Conservation (phyloP, 2,113 vertebrate genomes). For the Dipodomys ordii region DNA sequence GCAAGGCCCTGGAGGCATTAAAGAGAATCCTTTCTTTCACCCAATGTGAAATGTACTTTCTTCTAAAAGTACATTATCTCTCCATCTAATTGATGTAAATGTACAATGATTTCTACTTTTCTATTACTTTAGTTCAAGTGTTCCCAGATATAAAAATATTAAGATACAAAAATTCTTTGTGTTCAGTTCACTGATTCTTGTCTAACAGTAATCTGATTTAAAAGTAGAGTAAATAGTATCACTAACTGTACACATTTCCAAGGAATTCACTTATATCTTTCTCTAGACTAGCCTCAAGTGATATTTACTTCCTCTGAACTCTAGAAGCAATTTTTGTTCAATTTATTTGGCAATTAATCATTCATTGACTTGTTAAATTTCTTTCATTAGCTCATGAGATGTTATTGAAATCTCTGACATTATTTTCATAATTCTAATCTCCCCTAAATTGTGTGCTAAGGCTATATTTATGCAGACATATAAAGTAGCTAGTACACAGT, state of each 20-base stretch:
- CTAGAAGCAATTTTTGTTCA: constrained; percentile 65
- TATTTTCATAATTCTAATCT: constrained; percentile 64
- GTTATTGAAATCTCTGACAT: constrained; percentile 50
- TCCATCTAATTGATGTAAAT: too few species aligned
- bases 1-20: too few species aligned
- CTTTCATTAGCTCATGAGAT: constrained; percentile 65
- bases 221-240: constrained; percentile 36
- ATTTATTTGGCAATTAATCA: constrained; percentile 70
- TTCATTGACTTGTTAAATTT: constrained; percentile 63
- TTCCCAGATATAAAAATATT: too few species aligned
- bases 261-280: constrained; percentile 65
- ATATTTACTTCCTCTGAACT: too few species aligned
- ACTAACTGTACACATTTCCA: constrained; percentile 56
- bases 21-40: too few species aligned
- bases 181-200: too few species aligned
- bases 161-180: too few species aligned
- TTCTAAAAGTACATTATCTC: too few species aligned
- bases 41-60: too few species aligned
- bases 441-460: background rate
- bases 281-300: constrained; percentile 46
- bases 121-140: too few species aligned
- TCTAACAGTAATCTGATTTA: too few species aligned
- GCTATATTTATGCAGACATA: constrained; percentile 32
- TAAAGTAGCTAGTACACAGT: background rate
- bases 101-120: too few species aligned